A percentile compares a stretch with the other conserved stretches of the same genome.
Conservation (phyloP, 2,797 vertebrate genomes). For the Brachyrhaphis roseni region DNA sequence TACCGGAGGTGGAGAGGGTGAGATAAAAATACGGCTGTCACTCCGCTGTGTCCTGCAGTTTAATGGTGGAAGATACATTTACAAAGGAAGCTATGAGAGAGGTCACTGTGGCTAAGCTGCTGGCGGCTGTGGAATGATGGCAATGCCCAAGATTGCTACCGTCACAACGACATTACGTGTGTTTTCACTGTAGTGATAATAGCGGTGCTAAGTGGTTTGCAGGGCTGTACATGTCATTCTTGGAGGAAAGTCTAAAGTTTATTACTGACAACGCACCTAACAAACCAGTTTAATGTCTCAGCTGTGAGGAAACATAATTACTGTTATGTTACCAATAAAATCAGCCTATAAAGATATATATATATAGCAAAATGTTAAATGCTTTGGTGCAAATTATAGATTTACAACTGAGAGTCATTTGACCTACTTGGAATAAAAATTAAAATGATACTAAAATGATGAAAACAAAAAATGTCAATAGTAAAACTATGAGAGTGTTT, state of each 20-base stretch:
- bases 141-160: conserved; percentile 21
- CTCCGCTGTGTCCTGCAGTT: neutral
- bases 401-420: neutral
- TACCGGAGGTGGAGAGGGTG: conserved; percentile 94
- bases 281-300: neutral
- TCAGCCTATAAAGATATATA: neutral
- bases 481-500: neutral
- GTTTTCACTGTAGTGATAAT: conserved; percentile 6
- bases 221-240: conserved; percentile 1
- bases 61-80: neutral
- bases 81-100: conserved; percentile 20
- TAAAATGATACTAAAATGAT: neutral
- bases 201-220: neutral
- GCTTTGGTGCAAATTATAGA: neutral
- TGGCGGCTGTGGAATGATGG: conserved; percentile 22
- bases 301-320: neutral
- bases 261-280: neutral
- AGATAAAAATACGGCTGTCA: conserved; percentile 38
- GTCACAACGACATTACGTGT: conserved; percentile 17
- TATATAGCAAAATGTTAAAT: neutral
- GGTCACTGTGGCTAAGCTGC: conserved; percentile 36
- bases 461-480: no score
- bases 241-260: neutral
- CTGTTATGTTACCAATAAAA: neutral
- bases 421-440: neutral